Percentiles rank a stretch among this genome's conserved stretches.
Evolutionary conservation across 2,113 vertebrate species (phyloP).

Genomic region (Muscicapa adusta): DNA sequence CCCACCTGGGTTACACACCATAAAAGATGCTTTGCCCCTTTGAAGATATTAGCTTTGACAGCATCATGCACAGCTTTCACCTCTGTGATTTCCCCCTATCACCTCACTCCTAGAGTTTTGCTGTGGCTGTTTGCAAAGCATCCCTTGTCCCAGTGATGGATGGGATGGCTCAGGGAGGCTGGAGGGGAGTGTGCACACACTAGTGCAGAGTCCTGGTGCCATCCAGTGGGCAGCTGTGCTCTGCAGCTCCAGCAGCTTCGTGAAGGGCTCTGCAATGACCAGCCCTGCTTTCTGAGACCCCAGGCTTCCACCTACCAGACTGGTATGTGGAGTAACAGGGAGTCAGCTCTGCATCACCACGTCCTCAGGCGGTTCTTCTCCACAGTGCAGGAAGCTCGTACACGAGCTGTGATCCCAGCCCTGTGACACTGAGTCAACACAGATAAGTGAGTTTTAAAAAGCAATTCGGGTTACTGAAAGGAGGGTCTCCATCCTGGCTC

Average conservation of each 20-base stretch:
- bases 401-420: fast-evolving
- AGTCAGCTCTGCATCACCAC: fast-evolving
- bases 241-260: fast-evolving
- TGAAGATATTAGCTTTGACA: fast-evolving
- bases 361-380: fast-evolving
- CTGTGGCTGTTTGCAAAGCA: neutral
- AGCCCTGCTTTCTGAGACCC: neutral
- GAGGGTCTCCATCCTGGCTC: fast-evolving
- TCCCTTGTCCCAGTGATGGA: fast-evolving
- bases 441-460: neutral
- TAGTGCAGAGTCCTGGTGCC: neutral
- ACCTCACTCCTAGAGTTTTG: neutral
- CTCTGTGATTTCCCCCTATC: neutral
- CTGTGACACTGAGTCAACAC: too few relatives aligned
- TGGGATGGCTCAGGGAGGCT: neutral
- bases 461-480: fast-evolving
- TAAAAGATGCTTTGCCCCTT: neutral
- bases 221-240: neutral
- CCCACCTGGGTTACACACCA: fast-evolving
- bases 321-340: fast-evolving
- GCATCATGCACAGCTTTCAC: neutral
- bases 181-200: fast-evolving
- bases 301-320: neutral
- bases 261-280: neutral
- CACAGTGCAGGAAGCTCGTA: fast-evolving